Evolutionary conservation across 2,113 vertebrate species (phyloP).

Genomic region (Leptocoma aspasia): DNA sequence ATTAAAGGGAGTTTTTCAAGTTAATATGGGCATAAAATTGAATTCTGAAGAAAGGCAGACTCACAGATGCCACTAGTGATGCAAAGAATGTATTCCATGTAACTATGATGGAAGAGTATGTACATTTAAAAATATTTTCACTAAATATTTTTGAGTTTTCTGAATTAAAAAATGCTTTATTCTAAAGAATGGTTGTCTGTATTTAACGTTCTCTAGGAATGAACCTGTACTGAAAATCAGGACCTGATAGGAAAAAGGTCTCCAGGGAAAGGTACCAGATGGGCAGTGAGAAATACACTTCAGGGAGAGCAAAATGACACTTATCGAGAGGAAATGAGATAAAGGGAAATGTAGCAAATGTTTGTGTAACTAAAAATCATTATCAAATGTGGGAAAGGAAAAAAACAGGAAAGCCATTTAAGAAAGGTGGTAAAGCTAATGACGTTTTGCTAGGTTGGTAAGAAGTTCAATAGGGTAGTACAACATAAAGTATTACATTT

Average conservation of each 20-base stretch:
- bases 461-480: neutral
- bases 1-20: neutral
- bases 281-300: neutral
- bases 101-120: neutral
- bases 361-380: neutral
- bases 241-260: neutral
- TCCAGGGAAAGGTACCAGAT: neutral
- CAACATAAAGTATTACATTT: neutral
- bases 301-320: neutral
- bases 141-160: neutral
- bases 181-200: neutral
- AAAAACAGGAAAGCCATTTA: neutral
- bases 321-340: neutral
- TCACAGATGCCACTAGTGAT: neutral
- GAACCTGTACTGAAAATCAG: neutral
- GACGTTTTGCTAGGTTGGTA: neutral
- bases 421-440: neutral
- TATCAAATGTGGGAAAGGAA: neutral
- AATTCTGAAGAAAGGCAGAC: neutral
- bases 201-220: neutral
- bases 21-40: neutral
- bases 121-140: neutral
- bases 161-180: neutral
- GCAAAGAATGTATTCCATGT: neutral
- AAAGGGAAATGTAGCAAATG: neutral